Evolutionary conservation across 2,888 invertebrate genomes (phyloP), one percentile per base, ranked within the genome.

Genomic region (Melipona beecheii): DNA sequence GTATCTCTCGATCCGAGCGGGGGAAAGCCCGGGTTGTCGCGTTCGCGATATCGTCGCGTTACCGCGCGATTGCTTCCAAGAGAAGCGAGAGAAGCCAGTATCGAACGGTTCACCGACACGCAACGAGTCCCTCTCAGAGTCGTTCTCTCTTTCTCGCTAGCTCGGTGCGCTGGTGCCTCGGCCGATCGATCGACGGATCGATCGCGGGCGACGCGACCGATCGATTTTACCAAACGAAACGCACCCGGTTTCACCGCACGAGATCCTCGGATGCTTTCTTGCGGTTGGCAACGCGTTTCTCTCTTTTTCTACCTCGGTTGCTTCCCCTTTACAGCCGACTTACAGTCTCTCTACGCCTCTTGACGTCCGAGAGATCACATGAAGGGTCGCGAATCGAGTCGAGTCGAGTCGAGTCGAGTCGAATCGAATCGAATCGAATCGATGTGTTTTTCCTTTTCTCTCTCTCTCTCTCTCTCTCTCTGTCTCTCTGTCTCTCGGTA

Each of bases 191-290:
- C 84, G 74, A 49, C 68, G 77, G 77, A 81, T 84, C 82, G 78
- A 65, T 83, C 76, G 74, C 70, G 72, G 70, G 81, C 69, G 81
- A 85, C 81, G 81, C 72, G 68, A 81, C 71, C 68, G 76, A 60
- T 76, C 75, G 76, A 83, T 85, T 87, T 81, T 79, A 83, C 76
- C 80, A 54, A 81, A 81, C 75, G 84, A 81, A 86, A 85, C 78
- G 50, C 81, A 72, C 75, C 69, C 64, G 56, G 83, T 79, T 83
- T 69, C 84, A 78, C 74, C 84, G n/a, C 56, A 58, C 56, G 6
- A 31, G 31, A 27, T 43, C 11, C 43, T 43, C 27, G 27, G 24
- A 31, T 56, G 31, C 54, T 78, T 83, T 68, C 83, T 54, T 68
- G 27, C 60, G 13, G 21, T 19, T n/a, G 19, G 21, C 24, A n/a